These are phyloP conservation scores for Spisula solida DNA, from an alignment of 2,888 invertebrate genomes.

Conservation along the genomic window DNA sequence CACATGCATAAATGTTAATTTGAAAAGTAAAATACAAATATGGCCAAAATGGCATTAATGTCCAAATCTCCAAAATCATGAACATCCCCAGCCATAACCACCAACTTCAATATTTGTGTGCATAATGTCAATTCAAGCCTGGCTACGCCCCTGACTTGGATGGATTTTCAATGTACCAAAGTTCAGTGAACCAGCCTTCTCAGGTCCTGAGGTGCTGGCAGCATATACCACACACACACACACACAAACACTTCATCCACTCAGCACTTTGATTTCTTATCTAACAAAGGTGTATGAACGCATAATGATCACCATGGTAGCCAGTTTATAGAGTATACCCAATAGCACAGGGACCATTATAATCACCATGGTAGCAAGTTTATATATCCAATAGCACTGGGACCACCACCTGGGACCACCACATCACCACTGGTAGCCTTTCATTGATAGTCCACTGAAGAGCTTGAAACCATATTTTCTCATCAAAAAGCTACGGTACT, in stretches of 20 bases:
- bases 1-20: too few species aligned
- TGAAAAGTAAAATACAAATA: too few species aligned
- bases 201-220: too few species aligned
- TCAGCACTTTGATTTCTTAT: slow-evolving; percentile 6
- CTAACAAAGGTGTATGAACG: neutral
- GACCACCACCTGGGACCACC: too few species aligned
- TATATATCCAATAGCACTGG: neutral
- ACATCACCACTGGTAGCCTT: neutral
- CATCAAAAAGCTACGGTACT: neutral
- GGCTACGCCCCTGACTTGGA: too few species aligned
- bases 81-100: too few species aligned
- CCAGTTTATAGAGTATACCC: neutral
- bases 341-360: neutral
- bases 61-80: too few species aligned
- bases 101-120: too few species aligned
- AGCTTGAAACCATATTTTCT: neutral
- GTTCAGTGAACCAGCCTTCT: too few species aligned
- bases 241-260: neutral
- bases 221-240: neutral
- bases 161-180: too few species aligned
- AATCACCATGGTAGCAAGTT: neutral
- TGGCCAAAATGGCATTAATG: too few species aligned
- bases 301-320: neutral
- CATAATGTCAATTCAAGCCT: too few species aligned
- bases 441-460: neutral